Percentiles rank a stretch among this genome's conserved stretches.
phyloP scores from a whole-genome alignment of 1,140 invertebrate genomes.

The Alviniconcha marisindica region DNA sequence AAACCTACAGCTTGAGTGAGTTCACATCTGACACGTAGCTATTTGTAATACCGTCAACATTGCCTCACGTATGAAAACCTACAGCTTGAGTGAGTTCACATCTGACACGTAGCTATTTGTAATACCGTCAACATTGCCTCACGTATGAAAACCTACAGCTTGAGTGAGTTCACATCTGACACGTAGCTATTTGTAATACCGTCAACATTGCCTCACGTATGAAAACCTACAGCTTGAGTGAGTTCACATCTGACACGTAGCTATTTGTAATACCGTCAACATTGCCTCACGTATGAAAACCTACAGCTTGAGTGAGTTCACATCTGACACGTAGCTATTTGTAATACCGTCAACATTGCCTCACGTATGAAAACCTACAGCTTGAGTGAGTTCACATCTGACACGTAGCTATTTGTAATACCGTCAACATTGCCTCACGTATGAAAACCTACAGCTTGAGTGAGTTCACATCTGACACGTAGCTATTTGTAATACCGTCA shows the following conservation, averaged over 20 bases:
- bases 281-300: conserved; percentile 3
- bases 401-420: too few relatives aligned
- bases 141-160: conserved; percentile 58
- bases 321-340: too few relatives aligned
- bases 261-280: conserved; percentile 26
- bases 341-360: conserved; percentile 15
- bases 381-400: not conserved
- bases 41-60: conserved; percentile 51
- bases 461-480: not conserved
- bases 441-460: conserved; percentile 17
- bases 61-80: conserved; percentile 61
- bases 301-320: not conserved
- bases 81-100: conserved; percentile 49
- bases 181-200: conserved; percentile 17
- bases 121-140: conserved; percentile 57
- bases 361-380: conserved; percentile 15
- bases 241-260: too few relatives aligned
- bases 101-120: too few relatives aligned
- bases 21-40: too few relatives aligned
- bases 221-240: conserved; percentile 56
- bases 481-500: too few relatives aligned
- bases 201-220: conserved; percentile 61
- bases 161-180: too few relatives aligned
- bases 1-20: conserved; percentile 54
- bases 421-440: conserved; percentile 6